Percentiles rank a stretch among this genome's conserved stretches.
These are phyloP conservation scores for Cavia porcellus DNA, from an alignment of 2,113 vertebrate species.

Conservation along the genomic window DNA sequence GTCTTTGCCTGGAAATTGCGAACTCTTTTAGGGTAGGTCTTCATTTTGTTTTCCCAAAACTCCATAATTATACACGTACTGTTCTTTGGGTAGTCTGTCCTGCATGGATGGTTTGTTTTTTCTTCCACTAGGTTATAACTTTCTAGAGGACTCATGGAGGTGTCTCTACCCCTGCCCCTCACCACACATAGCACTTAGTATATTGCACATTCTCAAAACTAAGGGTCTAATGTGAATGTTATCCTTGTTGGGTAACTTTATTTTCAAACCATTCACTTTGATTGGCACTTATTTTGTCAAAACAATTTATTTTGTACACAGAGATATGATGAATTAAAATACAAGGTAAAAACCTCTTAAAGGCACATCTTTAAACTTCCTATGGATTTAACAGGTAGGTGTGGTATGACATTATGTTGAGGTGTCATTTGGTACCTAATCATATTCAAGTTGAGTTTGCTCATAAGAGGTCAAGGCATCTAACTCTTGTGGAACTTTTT, in stretches of 20 bases:
- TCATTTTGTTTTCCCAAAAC: background rate
- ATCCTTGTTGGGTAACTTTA: background rate
- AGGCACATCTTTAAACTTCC: background rate
- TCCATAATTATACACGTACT: background rate
- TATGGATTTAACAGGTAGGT: background rate
- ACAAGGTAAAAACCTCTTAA: background rate
- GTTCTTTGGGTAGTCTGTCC: background rate
- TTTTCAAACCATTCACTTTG: conserved; percentile 37
- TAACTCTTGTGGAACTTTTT: background rate
- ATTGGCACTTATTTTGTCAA: background rate
- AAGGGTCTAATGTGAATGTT: background rate
- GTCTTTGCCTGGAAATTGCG: background rate
- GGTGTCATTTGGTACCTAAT: background rate
- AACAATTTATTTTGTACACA: background rate
- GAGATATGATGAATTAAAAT: background rate
- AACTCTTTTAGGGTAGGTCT: background rate
- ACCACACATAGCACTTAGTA: background rate
- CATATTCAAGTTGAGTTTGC: background rate
- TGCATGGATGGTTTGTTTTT: background rate
- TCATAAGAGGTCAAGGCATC: background rate
- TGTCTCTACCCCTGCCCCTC: background rate
- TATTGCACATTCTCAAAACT: background rate
- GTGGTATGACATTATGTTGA: background rate
- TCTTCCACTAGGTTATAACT: background rate
- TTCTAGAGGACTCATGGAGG: background rate